Conservation (phyloP, 2,888 invertebrate genomes). For the Scaptomyza caliginosa region DNA sequence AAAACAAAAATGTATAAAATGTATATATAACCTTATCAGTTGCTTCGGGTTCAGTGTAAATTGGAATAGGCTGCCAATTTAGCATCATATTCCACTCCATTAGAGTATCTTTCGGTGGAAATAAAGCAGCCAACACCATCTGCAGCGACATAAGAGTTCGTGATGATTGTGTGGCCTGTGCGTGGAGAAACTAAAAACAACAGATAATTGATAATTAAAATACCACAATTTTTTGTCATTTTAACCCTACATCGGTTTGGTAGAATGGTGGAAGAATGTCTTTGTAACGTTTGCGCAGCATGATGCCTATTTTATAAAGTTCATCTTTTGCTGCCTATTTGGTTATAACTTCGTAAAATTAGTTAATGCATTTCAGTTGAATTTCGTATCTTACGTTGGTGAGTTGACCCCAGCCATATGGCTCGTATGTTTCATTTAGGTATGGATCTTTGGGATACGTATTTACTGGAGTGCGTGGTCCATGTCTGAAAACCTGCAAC, state of each 20-base stretch:
- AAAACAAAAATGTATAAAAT: no score
- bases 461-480: slow-evolving; percentile 89
- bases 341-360: neutral
- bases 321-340: slow-evolving; percentile 87
- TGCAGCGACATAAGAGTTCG: slow-evolving; percentile 90
- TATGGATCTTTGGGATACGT: slow-evolving; percentile 90
- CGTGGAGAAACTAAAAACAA: slow-evolving; percentile 85
- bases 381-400: slow-evolving; percentile 87
- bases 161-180: slow-evolving; percentile 89
- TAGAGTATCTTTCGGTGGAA: slow-evolving; percentile 86
- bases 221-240: neutral
- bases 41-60: slow-evolving; percentile 87
- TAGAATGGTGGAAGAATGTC: slow-evolving; percentile 86
- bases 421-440: slow-evolving; percentile 87
- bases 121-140: slow-evolving; percentile 88
- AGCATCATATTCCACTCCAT: slow-evolving; percentile 86
- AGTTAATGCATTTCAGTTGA: neutral
- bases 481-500: slow-evolving; percentile 90
- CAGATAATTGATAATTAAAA: neutral
- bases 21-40: slow-evolving; percentile 85
- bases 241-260: slow-evolving; percentile 84
- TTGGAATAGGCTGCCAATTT: slow-evolving; percentile 92
- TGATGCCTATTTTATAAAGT: slow-evolving; percentile 87
- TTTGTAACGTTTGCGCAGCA: slow-evolving; percentile 87
- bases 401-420: slow-evolving; percentile 91